phyloP scores from a whole-genome alignment of 2,113 vertebrate genomes.

The Okapia johnstoni region DNA sequence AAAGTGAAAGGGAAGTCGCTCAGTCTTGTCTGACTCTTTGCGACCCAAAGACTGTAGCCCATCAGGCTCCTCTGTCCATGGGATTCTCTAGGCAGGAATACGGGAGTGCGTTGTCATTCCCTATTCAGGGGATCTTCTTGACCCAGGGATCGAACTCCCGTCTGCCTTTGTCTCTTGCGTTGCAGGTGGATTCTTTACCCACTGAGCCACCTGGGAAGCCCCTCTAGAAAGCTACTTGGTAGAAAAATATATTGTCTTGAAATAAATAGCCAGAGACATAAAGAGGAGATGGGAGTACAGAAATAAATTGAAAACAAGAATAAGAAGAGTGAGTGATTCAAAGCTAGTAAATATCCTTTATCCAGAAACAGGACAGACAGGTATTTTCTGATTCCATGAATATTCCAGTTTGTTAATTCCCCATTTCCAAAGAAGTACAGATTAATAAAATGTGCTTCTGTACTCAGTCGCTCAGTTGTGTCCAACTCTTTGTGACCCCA shows the following conservation, averaged over 20 bases:
- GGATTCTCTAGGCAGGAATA: background rate
- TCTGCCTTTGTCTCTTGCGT: background rate
- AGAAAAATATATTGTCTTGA: background rate
- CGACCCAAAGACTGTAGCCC: rapidly evolving
- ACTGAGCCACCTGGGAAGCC: background rate
- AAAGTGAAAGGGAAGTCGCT: too few relatives aligned
- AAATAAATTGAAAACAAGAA: background rate
- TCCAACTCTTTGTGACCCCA: background rate
- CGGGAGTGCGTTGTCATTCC: background rate
- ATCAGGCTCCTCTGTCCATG: background rate
- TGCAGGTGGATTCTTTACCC: background rate
- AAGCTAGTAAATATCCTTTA: background rate
- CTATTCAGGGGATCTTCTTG: background rate
- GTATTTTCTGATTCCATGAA: background rate
- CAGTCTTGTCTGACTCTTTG: background rate
- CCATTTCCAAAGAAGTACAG: background rate
- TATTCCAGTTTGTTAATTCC: background rate
- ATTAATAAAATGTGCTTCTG: background rate
- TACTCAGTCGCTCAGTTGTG: rapidly evolving
- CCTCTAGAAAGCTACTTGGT: background rate
- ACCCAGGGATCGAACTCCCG: background rate
- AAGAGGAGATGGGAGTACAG: background rate
- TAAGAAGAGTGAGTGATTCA: background rate
- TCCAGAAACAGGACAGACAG: background rate
- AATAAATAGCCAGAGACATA: background rate